Evolutionary conservation across 2,888 invertebrate genomes (phyloP), one percentile per base, ranked within the genome.

Genomic region (Isoperla grammatica): DNA sequence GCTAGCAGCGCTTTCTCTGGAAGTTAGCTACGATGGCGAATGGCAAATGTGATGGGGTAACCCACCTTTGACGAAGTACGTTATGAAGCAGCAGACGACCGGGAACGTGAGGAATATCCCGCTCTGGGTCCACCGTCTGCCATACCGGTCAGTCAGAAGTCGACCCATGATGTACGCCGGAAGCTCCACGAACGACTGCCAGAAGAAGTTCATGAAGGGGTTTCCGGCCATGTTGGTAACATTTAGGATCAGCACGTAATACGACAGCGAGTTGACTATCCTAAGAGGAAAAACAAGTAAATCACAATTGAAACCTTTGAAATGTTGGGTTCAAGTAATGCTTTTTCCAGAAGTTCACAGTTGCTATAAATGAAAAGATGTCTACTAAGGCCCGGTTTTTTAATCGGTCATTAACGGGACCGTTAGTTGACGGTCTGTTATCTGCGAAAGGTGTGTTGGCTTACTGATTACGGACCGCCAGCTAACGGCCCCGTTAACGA

Each of bases 121-220:
- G 74, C 2, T 73, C 65, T 77, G 78, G 4, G 79, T 77, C 69
- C 78, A 75, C 57, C 81, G 73, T 17, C 82, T 72, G 4, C 82
- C 83, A 49, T 76, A 73, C 57, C 68, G 77, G 67, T 82, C 80
- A 58, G 78, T 77, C 66, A 73, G 59, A 45, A 75, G 79, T 65
- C 79, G 79, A 35, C 81, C 85, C 48, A 83, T 60, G 49, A 83
- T 71, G 69, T 80, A 81, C 3, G 82, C 82, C 1, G 86, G 86
- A 42, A 85, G 73, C 72, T 86, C 86, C 19, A 81, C 81, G 35
- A 82, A 66, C 57, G 81, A 77, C 72, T 86, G 82, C 69, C 80
- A 77, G 57, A 84, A 78, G 71, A 82, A 84, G 71, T 84, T 85
- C 62, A 85, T 67, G 69, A 83, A 85, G 11, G 85, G 84, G 73